Base-by-base conservation (phyloP, 2,888 invertebrate genomes). In the Salticus scenicus region DNA sequence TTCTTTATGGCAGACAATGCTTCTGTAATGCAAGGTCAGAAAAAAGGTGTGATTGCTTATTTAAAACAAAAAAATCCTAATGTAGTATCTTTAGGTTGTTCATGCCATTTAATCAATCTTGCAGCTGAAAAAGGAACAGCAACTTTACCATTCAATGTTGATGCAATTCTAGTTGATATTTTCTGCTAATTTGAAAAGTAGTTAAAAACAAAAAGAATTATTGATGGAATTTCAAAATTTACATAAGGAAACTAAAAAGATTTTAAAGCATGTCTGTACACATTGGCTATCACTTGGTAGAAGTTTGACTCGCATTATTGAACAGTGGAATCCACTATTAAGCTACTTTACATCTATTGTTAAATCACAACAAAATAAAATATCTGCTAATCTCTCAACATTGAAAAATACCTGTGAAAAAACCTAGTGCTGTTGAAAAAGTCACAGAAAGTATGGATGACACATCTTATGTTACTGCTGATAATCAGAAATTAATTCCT, bases 1-100 rank as follows among this genome's bases (percentile, higher is more conserved):
- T n/a, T 17, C 4, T 57, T 57, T 57, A 57, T 57, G 57, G 57
- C 57, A 20, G 57, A 57, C 14, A 57, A 57, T 57, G 57, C 57
- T 57, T 4, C 57, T 20, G 57, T 57, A 8, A 57, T 57, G 57
- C 57, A 57, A 57, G 57, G 57, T 4, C 4, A 57, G 4, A 57
- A 57, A 57, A 4, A 14, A 8, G 57, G 57, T 24, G 24, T 57
- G 7, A 17, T 57, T 4, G 57, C 57, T 8, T 57, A 8, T 57
- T 17, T 57, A 14, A 57, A 57, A 17, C 4, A 24, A 7, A 57
- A 57, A 57, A 4, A 57, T 57, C 5, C 4, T 8, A n/a, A 14
- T 57, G 7, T 57, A 14, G 14, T 57, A 8, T 5, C 57, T 57
- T 8, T 57, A 17, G 57, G 57, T 4, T 57, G 57, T 24, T 8